Evolutionary conservation across 2,113 vertebrate genomes (phyloP).

Genomic region (Acrocephalus arundinaceus): DNA sequence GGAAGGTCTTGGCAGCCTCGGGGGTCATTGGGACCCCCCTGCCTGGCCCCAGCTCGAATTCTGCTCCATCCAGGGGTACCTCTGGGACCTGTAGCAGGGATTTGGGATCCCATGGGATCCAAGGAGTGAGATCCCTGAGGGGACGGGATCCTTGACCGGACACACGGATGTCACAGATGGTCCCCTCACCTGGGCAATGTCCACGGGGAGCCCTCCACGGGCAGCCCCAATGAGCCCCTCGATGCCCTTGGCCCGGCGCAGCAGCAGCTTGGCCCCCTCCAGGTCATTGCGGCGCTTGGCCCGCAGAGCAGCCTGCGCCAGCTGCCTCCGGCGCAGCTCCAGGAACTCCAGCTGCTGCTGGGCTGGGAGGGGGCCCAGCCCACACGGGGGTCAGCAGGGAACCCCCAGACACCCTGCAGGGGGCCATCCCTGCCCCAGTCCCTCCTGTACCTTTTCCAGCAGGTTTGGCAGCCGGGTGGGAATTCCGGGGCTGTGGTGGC

Average conservation of each 20-base stretch:
- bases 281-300: background rate
- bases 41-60: background rate
- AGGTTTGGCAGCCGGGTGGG: background rate
- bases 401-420: background rate
- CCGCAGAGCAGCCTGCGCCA: background rate
- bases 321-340: background rate
- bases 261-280: background rate
- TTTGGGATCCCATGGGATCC: background rate
- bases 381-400: background rate
- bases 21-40: background rate
- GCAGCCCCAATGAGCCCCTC: background rate
- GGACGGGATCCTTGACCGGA: fast-evolving
- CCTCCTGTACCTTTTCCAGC: background rate
- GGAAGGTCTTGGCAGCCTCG: background rate
- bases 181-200: background rate
- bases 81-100: background rate
- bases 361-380: background rate
- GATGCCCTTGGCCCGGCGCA: background rate
- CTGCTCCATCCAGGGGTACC: background rate
- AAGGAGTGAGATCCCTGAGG: no score
- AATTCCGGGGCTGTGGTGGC: background rate
- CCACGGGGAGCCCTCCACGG: background rate
- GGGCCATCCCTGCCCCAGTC: fast-evolving
- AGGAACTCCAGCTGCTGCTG: background rate
- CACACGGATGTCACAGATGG: no score